A percentile compares a stretch with the other conserved stretches of the same genome.
phyloP scores from a whole-genome alignment of 2,113 vertebrate genomes.

The Stigmatopora argus region DNA sequence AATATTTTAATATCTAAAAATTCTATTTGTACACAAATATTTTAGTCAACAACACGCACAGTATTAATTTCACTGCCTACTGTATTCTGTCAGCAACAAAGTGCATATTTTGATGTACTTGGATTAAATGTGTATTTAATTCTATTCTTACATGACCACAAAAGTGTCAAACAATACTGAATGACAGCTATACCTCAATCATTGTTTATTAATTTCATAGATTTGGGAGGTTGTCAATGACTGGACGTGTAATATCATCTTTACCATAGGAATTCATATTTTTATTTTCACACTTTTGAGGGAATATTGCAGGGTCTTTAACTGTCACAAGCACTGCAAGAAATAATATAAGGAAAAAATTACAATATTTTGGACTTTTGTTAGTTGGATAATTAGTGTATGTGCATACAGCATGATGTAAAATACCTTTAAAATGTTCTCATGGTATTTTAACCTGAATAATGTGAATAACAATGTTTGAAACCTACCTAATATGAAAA shows the following conservation, averaged over 20 bases:
- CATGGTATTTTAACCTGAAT: constrained; percentile 12
- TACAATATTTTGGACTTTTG: neutral
- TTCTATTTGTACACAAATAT: no score
- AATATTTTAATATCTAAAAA: neutral
- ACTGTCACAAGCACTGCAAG: constrained; percentile 6
- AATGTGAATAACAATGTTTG: constrained; percentile 23
- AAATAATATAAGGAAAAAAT: neutral
- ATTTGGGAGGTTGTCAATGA: neutral
- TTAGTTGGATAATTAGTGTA: neutral
- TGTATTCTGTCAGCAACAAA: neutral
- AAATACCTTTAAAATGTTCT: no score
- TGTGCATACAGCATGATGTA: neutral
- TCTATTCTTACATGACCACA: neutral
- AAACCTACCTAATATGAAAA: constrained; percentile 19
- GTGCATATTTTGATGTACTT: neutral
- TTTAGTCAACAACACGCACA: neutral
- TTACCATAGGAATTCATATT: neutral
- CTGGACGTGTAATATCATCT: neutral
- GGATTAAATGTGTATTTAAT: neutral
- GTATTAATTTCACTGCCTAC: neutral
- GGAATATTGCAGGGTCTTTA: neutral
- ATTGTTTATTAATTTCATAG: neutral
- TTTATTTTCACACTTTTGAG: neutral
- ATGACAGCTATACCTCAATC: neutral
- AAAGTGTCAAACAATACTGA: neutral